Evolutionary conservation across 2,113 vertebrate species (phyloP).

Genomic region (Crocuta crocuta): DNA sequence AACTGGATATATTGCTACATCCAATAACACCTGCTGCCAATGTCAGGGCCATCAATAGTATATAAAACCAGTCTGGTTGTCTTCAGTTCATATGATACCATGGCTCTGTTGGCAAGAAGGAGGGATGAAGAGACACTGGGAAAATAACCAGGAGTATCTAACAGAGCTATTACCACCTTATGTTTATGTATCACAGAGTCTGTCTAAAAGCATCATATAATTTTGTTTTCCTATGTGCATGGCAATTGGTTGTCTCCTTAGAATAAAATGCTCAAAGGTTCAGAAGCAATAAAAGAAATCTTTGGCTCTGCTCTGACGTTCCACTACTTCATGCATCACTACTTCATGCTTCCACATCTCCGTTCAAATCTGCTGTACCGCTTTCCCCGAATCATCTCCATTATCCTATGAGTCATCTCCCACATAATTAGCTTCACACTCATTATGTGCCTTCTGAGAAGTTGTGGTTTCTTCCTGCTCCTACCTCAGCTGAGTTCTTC

Average conservation of each 20-base stretch:
- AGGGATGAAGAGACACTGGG: not conserved
- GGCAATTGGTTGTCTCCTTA: slow-evolving; percentile 24
- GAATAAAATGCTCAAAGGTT: slow-evolving; percentile 11
- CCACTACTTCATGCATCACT: not conserved
- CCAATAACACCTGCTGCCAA: not conserved
- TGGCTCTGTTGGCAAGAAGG: not conserved
- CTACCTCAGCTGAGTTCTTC: not conserved
- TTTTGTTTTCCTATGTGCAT: slow-evolving; percentile 49
- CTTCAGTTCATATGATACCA: not conserved
- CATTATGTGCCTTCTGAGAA: not conserved
- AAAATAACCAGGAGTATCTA: not conserved
- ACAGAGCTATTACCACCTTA: not conserved
- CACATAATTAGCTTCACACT: not conserved
- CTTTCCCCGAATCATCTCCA: slow-evolving; percentile 57
- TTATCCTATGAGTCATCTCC: slow-evolving; percentile 60
- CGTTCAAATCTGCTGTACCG: not conserved
- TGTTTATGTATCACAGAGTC: not conserved
- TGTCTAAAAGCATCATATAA: not conserved
- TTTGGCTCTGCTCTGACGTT: not conserved
- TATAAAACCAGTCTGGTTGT: not conserved
- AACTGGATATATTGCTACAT: not conserved
- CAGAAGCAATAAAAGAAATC: slow-evolving; percentile 9
- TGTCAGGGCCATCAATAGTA: not conserved
- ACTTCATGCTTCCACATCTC: not conserved
- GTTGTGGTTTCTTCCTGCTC: not conserved